Percentiles rank a stretch among this genome's conserved stretches.
Evolutionary conservation across 1,140 invertebrate genomes (phyloP).

Genomic region (Teleopsis dalmanni): DNA sequence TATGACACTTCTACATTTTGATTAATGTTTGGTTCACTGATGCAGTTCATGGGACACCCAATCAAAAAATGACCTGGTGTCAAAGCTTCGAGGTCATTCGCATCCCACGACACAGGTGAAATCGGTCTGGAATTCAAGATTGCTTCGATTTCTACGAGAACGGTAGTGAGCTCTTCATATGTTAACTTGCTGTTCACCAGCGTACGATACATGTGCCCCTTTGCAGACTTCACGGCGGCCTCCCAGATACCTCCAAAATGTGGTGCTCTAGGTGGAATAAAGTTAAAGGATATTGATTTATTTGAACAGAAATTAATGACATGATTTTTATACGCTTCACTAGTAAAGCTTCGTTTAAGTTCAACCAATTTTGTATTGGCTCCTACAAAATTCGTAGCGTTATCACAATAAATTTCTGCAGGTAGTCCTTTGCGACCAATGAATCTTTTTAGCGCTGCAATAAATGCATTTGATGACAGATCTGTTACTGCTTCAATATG

Average conservation of each 20-base stretch:
- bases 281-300: constrained; percentile 11
- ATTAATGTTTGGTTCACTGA: neutral
- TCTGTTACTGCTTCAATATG: neutral
- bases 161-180: constrained; percentile 25
- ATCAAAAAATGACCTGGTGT: constrained; percentile 28
- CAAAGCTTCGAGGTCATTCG: constrained; percentile 16
- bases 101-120: constrained; percentile 14
- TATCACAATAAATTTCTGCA: no score
- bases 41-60: constrained; percentile 11
- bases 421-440: neutral
- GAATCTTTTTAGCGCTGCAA: neutral
- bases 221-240: constrained; percentile 16
- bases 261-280: constrained; percentile 14
- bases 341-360: no score
- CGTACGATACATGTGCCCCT: constrained; percentile 17
- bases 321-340: no score
- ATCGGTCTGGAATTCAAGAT: constrained; percentile 24
- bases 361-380: no score
- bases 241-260: constrained; percentile 19
- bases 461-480: neutral
- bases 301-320: no score
- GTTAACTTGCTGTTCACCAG: no score
- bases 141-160: constrained; percentile 23
- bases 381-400: constrained; percentile 17
- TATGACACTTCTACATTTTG: neutral